These are phyloP conservation scores for Drosophila melanocephala DNA, from an alignment of 2,888 invertebrate genomes.

Conservation along the genomic window DNA sequence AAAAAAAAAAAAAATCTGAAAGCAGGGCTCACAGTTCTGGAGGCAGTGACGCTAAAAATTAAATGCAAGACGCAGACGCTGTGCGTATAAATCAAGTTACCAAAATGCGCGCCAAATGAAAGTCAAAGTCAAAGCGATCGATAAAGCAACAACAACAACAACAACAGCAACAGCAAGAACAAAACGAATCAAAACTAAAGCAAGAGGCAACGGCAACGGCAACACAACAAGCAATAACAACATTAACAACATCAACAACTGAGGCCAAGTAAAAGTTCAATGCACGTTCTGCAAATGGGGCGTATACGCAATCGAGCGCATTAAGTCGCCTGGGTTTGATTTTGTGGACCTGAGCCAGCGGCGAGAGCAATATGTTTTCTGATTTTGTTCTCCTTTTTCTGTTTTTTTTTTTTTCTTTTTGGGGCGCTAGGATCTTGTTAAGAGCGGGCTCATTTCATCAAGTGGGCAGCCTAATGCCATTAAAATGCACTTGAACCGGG, in stretches of 20 bases:
- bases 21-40: constrained; percentile 48
- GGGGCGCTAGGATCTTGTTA: constrained; percentile 83
- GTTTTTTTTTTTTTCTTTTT: constrained; percentile 28
- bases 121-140: constrained; percentile 64
- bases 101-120: constrained; percentile 66
- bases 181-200: constrained; percentile 75
- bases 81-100: constrained; percentile 62
- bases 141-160: constrained; percentile 43
- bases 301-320: constrained; percentile 80
- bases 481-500: constrained; percentile 79
- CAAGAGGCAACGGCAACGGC: constrained; percentile 51
- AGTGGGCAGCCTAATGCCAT: constrained; percentile 79
- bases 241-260: constrained; percentile 27
- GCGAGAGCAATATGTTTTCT: constrained; percentile 41
- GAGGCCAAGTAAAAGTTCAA: constrained; percentile 73
- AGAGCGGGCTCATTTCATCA: constrained; percentile 78
- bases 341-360: constrained; percentile 33
- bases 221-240: constrained; percentile 20
- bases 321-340: constrained; percentile 53
- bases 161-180: constrained; percentile 1
- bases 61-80: constrained; percentile 62
- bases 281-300: constrained; percentile 78
- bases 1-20: constrained; percentile 18
- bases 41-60: constrained; percentile 81
- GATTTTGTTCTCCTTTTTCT: background rate